phyloP scores from a whole-genome alignment of 2,113 vertebrate species.

The Gallinago media region DNA sequence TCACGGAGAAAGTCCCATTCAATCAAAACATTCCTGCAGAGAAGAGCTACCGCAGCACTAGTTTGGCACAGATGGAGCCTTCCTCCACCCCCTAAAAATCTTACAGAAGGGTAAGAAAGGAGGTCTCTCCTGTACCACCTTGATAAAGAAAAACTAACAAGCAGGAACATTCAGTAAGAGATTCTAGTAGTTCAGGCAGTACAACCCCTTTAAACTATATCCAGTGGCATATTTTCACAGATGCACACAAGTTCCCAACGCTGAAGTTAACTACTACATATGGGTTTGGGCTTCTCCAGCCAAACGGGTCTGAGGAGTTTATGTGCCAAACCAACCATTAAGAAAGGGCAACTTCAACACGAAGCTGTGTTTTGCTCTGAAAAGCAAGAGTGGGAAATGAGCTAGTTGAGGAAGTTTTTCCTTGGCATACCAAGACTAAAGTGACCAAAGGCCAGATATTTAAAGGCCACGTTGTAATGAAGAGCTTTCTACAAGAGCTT shows the following conservation, averaged over 20 bases:
- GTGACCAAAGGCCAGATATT: constrained; percentile 8
- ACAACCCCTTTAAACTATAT: not conserved
- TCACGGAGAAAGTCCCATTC: not conserved
- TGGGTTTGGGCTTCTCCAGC: not conserved
- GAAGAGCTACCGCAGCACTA: not conserved
- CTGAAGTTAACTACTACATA: not conserved
- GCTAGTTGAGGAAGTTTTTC: not conserved
- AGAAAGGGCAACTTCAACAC: not conserved
- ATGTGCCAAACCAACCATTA: constrained; percentile 20
- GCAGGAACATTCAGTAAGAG: not conserved
- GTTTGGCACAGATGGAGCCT: not conserved
- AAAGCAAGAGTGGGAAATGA: not conserved
- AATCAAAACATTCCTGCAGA: not conserved
- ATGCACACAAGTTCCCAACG: not conserved
- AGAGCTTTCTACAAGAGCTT: not conserved
- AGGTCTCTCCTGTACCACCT: not conserved
- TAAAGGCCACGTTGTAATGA: not conserved
- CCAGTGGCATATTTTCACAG: not conserved
- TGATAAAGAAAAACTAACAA: not conserved
- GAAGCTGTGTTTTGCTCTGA: not conserved
- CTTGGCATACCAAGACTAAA: not conserved
- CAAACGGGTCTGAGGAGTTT: not conserved
- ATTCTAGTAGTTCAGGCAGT: not conserved
- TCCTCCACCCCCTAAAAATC: not conserved
- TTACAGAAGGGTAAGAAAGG: not conserved